Percentiles rank a stretch among this genome's conserved stretches.
These are phyloP conservation scores for Hyaena hyaena DNA, from an alignment of 2,113 vertebrate species.

Conservation along the genomic window DNA sequence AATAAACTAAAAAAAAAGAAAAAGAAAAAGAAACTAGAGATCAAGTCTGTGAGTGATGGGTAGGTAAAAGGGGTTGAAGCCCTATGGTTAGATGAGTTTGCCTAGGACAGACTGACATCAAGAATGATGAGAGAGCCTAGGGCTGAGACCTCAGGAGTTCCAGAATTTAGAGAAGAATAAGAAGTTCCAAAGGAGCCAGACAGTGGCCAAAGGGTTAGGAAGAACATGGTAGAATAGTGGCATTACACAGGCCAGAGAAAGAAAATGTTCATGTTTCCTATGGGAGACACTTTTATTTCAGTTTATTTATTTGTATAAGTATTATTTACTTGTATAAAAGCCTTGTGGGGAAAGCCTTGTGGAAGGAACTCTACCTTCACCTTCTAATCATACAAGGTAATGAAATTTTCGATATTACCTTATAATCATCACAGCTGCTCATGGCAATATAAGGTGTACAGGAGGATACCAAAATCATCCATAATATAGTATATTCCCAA, in stretches of 20 bases:
- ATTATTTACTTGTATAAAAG: too few relatives aligned
- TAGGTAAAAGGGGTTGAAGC: not conserved
- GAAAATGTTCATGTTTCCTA: not conserved
- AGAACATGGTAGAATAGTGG: not conserved
- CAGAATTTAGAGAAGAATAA: not conserved
- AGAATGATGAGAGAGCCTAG: not conserved
- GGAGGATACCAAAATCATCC: constrained; percentile 75
- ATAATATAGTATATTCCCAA: not conserved
- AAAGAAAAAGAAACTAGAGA: not conserved
- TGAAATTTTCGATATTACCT: constrained; percentile 82
- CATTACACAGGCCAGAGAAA: not conserved
- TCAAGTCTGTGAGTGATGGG: not conserved
- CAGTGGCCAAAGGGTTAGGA: not conserved
- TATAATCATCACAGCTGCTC: constrained; percentile 90
- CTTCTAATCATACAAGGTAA: not conserved
- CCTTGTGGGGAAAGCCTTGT: too few relatives aligned
- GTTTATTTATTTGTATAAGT: too few relatives aligned
- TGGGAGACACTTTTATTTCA: not conserved
- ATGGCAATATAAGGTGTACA: constrained; percentile 91
- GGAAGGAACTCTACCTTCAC: not conserved
- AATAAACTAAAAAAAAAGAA: too few relatives aligned
- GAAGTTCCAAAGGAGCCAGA: not conserved
- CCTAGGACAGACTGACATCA: not conserved
- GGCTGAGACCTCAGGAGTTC: not conserved
- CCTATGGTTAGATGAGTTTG: not conserved